Evolutionary conservation across 2,888 invertebrate genomes (phyloP), one percentile per base, ranked within the genome.

Genomic region (Volucella bombylans): DNA sequence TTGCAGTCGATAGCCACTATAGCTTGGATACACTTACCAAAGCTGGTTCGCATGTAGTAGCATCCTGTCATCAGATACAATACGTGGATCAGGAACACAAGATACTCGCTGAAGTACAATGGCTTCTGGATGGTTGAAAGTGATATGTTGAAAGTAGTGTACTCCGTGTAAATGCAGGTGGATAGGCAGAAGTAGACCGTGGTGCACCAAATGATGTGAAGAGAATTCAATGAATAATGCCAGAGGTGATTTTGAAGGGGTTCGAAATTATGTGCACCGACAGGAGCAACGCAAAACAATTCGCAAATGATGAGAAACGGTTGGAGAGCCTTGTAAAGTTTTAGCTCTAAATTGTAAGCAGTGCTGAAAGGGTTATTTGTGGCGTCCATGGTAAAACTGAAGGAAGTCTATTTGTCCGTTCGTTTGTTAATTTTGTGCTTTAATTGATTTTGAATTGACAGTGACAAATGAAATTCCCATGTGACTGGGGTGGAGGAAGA

Each of bases 61-160:
- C 78, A 76, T 12, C 73, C 43, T 8, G 71, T 11, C 8, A 87
- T 80, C 1, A 88, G 71, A 15, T 82, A 79, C 1, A 87, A 41
- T 10, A 87, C 62, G 41, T 89, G 88, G 0, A 86, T 4, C 2
- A 88, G 55, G 68, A 85, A 87, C 6, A 87, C 68, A 0, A 88
- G 1, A 57, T 87, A 88, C 78, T 89, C 88, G 68, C 74, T 82
- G 39, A 87, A 86, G 79, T 79, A 88, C 1, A 88, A 31, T 4
- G 87, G 87, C 39, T 87, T 88, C 39, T 88, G 87, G 10, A 88
- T 69, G 10, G 77, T 86, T 1, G 87, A 86, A 15, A 88, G 68
- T 12, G 81, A 64, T 10, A 59, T 64, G 23, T 86, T 87, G 50
- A 72, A 73, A 12, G 62, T 31, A 6, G 71, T 83, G 57, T 78